Evolutionary conservation across 2,797 vertebrate genomes (phyloP).

Genomic region (Acanthiza pusilla): DNA sequence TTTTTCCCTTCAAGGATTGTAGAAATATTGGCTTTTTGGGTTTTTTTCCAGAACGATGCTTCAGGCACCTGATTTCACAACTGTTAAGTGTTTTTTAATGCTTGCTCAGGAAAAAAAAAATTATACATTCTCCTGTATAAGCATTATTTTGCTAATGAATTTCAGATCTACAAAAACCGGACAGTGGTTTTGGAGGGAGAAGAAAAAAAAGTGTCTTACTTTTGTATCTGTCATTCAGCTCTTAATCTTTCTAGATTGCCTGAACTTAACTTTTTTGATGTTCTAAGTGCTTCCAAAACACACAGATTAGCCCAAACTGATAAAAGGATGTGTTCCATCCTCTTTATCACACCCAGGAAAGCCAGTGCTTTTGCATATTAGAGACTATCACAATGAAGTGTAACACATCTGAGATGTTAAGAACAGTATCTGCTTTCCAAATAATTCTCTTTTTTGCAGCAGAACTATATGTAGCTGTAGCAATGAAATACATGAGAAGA

Average conservation of each 20-base stretch:
- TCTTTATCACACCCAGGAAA: slow-evolving; percentile 28
- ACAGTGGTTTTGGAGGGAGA: not conserved
- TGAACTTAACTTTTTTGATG: not conserved
- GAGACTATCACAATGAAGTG: not conserved
- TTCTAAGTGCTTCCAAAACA: slow-evolving; percentile 41
- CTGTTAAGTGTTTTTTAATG: not conserved
- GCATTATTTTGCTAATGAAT: not conserved
- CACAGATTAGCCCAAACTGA: slow-evolving; percentile 27
- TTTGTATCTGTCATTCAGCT: slow-evolving; percentile 25
- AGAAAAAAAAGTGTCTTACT: not conserved
- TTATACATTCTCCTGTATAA: not conserved
- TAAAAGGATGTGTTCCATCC: not conserved
- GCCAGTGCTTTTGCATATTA: slow-evolving; percentile 19
- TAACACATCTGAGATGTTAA: not conserved
- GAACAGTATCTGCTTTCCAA: slow-evolving; percentile 23
- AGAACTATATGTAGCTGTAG: not conserved
- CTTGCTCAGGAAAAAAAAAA: not conserved
- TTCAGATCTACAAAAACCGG: not conserved
- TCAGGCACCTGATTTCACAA: not conserved
- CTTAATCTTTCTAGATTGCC: slow-evolving; percentile 1
- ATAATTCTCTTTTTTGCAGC: not conserved
- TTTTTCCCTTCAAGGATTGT: not conserved
- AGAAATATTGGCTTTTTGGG: not conserved
- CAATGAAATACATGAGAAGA: not conserved
- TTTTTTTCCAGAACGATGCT: not conserved